These are phyloP conservation scores for Syrista parreyssii DNA, from an alignment of 2,888 invertebrate species.

Conservation along the genomic window DNA sequence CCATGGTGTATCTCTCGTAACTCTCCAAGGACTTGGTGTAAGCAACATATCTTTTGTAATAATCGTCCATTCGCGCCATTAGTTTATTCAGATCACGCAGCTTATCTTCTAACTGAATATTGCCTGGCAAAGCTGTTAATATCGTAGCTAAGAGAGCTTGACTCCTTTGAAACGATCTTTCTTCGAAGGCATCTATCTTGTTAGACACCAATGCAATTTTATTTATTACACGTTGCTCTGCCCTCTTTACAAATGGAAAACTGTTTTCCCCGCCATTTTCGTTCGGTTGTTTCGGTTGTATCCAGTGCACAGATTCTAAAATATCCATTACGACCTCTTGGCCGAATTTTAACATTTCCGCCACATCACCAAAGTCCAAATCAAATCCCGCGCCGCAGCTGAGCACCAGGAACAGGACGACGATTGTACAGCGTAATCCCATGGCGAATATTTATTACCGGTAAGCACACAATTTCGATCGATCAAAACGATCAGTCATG, in stretches of 20 bases:
- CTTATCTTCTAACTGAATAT: constrained; percentile 70
- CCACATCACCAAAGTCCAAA: constrained; percentile 41
- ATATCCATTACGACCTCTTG: constrained; percentile 39
- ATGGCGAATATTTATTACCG: not conserved
- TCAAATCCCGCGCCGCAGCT: constrained; percentile 1
- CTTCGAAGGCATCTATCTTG: constrained; percentile 48
- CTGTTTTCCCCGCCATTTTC: constrained; percentile 67
- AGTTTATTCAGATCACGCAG: constrained; percentile 73
- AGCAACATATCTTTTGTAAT: constrained; percentile 72
- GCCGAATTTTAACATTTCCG: constrained; percentile 51
- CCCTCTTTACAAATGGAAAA: constrained; percentile 72
- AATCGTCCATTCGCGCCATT: constrained; percentile 70
- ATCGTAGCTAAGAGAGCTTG: constrained; percentile 23
- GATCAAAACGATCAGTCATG: not conserved
- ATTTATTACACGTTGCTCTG: constrained; percentile 67
- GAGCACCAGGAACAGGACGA: not conserved
- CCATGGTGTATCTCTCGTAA: constrained; percentile 74
- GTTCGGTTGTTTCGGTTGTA: constrained; percentile 29
- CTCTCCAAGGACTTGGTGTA: constrained; percentile 69
- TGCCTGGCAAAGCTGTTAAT: constrained; percentile 64
- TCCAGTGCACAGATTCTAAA: constrained; percentile 47
- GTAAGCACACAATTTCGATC: not conserved
- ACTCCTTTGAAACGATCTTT: constrained; percentile 33
- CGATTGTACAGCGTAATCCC: not conserved
- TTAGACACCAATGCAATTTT: constrained; percentile 42